phyloP scores from a whole-genome alignment of 2,113 vertebrate species.

The Vulpes ferrilata region DNA sequence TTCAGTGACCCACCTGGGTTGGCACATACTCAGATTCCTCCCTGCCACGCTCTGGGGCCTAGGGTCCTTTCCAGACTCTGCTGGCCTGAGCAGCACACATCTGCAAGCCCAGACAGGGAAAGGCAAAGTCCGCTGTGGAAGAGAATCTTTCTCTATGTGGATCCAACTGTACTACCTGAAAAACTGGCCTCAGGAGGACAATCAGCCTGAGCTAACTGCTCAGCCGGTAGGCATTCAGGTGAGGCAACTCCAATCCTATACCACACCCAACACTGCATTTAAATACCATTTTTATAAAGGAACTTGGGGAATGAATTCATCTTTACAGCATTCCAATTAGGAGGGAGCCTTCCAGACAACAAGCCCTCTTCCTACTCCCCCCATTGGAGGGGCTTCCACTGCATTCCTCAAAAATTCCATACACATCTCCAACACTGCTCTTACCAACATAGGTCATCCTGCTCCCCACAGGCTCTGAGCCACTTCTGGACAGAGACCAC shows the following conservation, averaged over 20 bases:
- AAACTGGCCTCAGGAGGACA: not conserved
- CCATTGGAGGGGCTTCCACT: not conserved
- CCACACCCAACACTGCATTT: not conserved
- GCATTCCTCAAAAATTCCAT: rapidly evolving
- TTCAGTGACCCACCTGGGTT: not conserved
- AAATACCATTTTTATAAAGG: conserved; percentile 36
- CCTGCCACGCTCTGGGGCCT: not conserved
- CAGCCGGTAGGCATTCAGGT: not conserved
- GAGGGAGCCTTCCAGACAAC: not conserved
- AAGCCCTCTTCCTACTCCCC: not conserved
- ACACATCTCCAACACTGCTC: no score
- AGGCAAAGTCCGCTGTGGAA: rapidly evolving
- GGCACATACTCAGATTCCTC: no score
- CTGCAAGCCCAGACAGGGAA: not conserved
- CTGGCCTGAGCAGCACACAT: not conserved
- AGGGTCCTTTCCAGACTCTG: not conserved
- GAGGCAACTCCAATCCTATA: not conserved
- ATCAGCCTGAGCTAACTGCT: not conserved
- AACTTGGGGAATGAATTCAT: conserved; percentile 52
- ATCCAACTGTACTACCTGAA: not conserved
- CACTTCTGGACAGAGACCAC: not conserved
- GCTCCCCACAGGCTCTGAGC: not conserved
- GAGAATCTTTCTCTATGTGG: not conserved
- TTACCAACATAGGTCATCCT: not conserved
- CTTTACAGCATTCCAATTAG: not conserved